Evolutionary conservation across 2,113 vertebrate species (phyloP).

Genomic region (Terrapene triunguis): DNA sequence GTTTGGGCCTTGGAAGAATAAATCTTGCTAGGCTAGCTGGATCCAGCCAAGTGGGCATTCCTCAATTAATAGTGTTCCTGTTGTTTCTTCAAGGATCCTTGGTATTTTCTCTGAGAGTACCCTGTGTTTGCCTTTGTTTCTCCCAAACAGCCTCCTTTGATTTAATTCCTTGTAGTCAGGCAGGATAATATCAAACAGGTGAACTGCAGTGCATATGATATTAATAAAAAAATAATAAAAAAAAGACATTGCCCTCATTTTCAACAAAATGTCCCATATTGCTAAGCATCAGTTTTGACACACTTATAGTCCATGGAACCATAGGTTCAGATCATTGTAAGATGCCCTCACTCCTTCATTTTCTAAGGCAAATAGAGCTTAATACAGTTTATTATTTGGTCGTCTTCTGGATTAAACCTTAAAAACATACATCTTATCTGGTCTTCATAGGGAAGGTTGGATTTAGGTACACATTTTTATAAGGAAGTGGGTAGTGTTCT

Average conservation of each 20-base stretch:
- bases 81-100: not conserved
- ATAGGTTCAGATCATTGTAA: not conserved
- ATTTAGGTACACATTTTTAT: not conserved
- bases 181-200: not conserved
- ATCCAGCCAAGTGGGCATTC: not conserved
- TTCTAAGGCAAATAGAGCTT: not conserved
- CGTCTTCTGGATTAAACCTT: not conserved
- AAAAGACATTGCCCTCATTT: not conserved
- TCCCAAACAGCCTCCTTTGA: not conserved
- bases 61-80: not conserved
- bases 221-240: not conserved
- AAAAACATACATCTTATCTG: not conserved
- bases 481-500: not conserved
- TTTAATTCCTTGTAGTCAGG: slow-evolving; percentile 5
- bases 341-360: not conserved
- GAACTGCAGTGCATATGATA: not conserved
- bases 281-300: not conserved
- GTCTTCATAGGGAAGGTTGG: fast-evolving
- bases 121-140: slow-evolving; percentile 15
- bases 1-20: not conserved
- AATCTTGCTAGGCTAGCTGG: not conserved
- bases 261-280: not conserved
- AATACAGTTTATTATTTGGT: not conserved
- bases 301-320: not conserved
- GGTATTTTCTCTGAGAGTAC: not conserved